These are phyloP conservation scores for Jaculus jaculus DNA, from an alignment of 2,113 vertebrate species.

Conservation along the genomic window DNA sequence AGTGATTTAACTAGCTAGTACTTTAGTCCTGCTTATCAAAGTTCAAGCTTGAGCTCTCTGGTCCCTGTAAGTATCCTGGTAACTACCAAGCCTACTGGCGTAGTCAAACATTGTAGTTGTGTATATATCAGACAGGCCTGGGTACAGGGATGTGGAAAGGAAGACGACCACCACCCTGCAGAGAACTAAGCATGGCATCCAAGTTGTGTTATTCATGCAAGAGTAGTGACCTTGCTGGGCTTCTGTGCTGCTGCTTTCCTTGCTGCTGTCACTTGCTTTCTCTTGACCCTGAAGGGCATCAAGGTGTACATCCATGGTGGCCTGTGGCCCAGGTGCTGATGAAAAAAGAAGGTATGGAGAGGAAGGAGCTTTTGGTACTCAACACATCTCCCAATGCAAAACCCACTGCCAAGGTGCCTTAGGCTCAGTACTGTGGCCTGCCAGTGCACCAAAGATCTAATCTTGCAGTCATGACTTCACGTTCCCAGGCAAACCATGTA, in stretches of 20 bases:
- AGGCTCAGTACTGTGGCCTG: neutral
- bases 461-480: neutral
- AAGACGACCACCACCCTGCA: neutral
- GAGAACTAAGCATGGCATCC: neutral
- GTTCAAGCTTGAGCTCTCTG: neutral
- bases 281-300: conserved; percentile 39
- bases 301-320: conserved; percentile 30
- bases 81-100: neutral
- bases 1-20: neutral
- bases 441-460: neutral
- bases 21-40: neutral
- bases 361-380: conserved; percentile 52
- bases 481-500: neutral
- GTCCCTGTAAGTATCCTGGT: neutral
- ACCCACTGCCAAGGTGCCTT: neutral
- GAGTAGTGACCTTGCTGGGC: conserved; percentile 47
- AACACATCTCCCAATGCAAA: neutral
- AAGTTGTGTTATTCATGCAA: neutral
- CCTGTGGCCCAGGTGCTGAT: conserved; percentile 52
- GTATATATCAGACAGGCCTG: neutral
- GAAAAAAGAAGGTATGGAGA: conserved; percentile 45
- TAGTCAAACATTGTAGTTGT: neutral
- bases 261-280: neutral
- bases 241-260: conserved; percentile 6
- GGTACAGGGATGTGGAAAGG: neutral